phyloP scores from a whole-genome alignment of 2,888 invertebrate genomes.

The Conomelus anceps region DNA sequence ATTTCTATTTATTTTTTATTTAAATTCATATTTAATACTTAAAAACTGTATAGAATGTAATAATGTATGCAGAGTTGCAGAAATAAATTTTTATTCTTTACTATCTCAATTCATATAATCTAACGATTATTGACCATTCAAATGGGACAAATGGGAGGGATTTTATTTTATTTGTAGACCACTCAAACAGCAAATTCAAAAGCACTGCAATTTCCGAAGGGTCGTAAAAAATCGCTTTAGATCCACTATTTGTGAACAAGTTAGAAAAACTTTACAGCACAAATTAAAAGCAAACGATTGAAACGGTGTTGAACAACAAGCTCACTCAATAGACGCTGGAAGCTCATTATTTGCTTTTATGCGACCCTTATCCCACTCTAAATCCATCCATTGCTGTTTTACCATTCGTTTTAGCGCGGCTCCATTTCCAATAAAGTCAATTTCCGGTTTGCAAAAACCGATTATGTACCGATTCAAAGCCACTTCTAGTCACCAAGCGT shows the following conservation, averaged over 20 bases:
- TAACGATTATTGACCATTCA: background rate
- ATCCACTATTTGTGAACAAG: background rate
- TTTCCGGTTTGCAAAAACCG: background rate
- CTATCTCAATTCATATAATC: background rate
- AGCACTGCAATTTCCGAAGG: background rate
- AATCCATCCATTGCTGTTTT: background rate
- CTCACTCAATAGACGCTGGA: background rate
- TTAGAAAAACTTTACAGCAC: background rate
- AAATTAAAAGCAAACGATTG: background rate
- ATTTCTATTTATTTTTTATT: too few relatives aligned
- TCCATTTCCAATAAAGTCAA: background rate
- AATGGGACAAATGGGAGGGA: background rate
- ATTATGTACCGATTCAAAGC: background rate
- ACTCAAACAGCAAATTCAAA: background rate
- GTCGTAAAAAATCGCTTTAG: too few relatives aligned
- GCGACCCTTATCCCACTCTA: background rate
- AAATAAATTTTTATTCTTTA: background rate
- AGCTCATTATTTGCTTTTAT: background rate
- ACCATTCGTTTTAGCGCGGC: background rate
- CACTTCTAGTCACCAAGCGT: background rate
- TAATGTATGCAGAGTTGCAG: too few relatives aligned
- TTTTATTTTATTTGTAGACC: background rate
- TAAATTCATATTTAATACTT: too few relatives aligned
- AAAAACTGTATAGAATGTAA: too few relatives aligned
- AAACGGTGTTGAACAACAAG: background rate